Evolutionary conservation across 92 coral and sea anemone genomes (phyloP), one percentile per base, ranked within the genome.

Genomic region (Pocillopora grandis): DNA sequence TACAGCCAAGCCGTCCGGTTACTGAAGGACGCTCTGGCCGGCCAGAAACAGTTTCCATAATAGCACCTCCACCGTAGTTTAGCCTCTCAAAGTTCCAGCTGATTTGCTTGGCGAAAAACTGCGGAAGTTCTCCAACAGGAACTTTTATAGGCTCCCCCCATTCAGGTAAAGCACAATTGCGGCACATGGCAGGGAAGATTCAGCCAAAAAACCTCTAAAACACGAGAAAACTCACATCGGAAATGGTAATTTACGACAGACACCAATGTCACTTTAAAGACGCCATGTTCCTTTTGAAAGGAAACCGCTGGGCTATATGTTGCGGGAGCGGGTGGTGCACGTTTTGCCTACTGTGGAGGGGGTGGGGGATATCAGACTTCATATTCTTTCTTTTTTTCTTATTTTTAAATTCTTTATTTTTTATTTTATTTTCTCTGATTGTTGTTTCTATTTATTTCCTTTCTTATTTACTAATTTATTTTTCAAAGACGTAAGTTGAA

Each of bases 31-130:
- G 92, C 79, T 92, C 94, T 60, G 98, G 92, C 83, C 94, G 80
- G 15, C 96, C 97, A 18, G 93, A 84, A 18, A 78, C 77, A 27
- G 91, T 95, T 65, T 95, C 98, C 78, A 95, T 77, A 58, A 95
- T 92, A 58, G 98, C 91, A 58, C 95, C 98, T 64, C 92, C 92
- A 10, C 98, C 98, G 77, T 93, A 95, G 92, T 95, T 95, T 20
- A 95, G 85, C 31, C 98, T 91, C 77, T 95, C 98, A 79, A 95
- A 95, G 78, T 95, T 95, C 98, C 98, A 95, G 91, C 98, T 95
- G 58, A 93, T 94, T 80, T 95, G 95, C 86, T 91, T 93, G 72
- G 96, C 78, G 89, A 95, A 95, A 85, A 90, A 95, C 66, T 87
- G 80, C 18, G 98, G 98, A 15, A 95, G 89, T 27, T 94, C 94